These are phyloP conservation scores for Phrynocephalus versicolor DNA, from an alignment of 2,113 vertebrate genomes.

Conservation along the genomic window DNA sequence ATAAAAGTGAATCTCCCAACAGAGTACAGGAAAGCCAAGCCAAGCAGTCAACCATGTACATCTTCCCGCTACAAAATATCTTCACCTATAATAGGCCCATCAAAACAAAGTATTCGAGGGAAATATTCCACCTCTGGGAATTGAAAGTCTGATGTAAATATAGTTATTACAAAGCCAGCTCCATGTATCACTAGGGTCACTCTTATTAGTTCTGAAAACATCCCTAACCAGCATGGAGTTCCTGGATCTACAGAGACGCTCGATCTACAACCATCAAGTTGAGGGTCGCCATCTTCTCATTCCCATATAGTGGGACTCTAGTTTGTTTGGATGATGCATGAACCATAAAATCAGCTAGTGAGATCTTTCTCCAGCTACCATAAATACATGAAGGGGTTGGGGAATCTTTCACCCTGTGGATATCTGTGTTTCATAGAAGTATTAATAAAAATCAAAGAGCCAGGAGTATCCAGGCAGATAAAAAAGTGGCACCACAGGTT, in stretches of 20 bases:
- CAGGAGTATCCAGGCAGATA: background rate
- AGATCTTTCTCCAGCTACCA: background rate
- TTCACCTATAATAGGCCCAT: slow-evolving; percentile 7
- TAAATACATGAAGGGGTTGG: background rate
- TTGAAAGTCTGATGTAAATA: slow-evolving; percentile 7
- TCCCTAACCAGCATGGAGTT: background rate
- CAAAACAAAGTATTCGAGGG: slow-evolving; percentile 36
- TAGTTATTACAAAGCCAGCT: background rate
- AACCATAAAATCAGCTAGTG: background rate
- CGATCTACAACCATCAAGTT: background rate
- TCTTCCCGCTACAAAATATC: slow-evolving; percentile 22
- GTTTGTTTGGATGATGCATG: background rate
- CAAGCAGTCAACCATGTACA: slow-evolving; percentile 27
- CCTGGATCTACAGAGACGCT: background rate
- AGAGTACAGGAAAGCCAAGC: slow-evolving; percentile 48
- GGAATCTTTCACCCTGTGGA: background rate
- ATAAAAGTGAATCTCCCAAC: slow-evolving; percentile 33
- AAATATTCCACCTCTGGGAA: slow-evolving; percentile 21
- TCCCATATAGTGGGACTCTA: background rate
- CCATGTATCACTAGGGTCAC: slow-evolving; percentile 8
- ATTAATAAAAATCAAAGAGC: background rate
- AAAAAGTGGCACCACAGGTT: background rate
- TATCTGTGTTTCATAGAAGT: background rate
- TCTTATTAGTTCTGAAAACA: slow-evolving; percentile 1
- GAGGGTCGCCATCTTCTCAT: background rate